A percentile compares a stretch with the other conserved stretches of the same genome.
These are phyloP conservation scores for Trachymyrmex septentrionalis DNA, from an alignment of 1,140 invertebrate genomes.

Conservation along the genomic window DNA sequence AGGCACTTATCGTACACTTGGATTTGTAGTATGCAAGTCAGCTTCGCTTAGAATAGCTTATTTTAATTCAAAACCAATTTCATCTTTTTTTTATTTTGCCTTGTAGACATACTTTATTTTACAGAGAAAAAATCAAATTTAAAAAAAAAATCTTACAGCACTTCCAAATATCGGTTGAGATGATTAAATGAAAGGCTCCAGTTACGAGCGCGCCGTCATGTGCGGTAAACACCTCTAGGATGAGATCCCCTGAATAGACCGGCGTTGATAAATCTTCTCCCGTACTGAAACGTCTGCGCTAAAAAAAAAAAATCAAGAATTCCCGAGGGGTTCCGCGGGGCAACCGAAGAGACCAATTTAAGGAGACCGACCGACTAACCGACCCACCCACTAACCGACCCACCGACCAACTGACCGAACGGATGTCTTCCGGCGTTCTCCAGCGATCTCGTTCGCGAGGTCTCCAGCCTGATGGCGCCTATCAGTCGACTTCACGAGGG, in stretches of 20 bases:
- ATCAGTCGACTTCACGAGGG: constrained; percentile 75
- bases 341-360: no score
- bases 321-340: not conserved
- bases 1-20: no score
- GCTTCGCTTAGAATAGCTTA: not conserved
- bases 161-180: not conserved
- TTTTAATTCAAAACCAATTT: not conserved
- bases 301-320: constrained; percentile 36
- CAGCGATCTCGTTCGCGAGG: constrained; percentile 38
- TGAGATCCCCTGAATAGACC: constrained; percentile 27
- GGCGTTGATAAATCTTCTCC: constrained; percentile 39
- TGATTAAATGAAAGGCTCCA: constrained; percentile 11
- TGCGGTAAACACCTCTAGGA: constrained; percentile 22
- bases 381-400: constrained; percentile 46
- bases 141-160: constrained; percentile 28
- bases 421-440: constrained; percentile 46
- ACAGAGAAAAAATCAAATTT: not conserved
- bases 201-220: constrained; percentile 25
- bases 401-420: constrained; percentile 36
- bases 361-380: constrained; percentile 50
- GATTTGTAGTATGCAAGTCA: not conserved
- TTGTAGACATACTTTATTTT: not conserved
- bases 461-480: constrained; percentile 65
- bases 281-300: not conserved
- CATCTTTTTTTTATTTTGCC: not conserved